These are phyloP conservation scores for Chrysogorgia sp. DNA, from an alignment of 92 coral and sea anemone genomes.

Conservation along the genomic window DNA sequence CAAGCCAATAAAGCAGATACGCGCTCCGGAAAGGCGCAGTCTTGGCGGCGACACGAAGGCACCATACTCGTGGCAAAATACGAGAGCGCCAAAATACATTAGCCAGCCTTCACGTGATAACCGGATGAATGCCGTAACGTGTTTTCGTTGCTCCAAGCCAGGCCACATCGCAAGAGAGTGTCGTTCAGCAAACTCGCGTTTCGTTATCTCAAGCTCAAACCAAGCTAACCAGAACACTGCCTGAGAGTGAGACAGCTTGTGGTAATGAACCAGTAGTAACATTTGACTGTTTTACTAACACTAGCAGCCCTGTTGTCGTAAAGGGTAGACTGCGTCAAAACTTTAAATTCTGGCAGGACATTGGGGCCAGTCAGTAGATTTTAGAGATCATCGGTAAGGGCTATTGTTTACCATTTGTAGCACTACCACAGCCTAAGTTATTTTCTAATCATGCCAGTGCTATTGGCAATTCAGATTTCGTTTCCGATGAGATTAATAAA, in stretches of 20 bases:
- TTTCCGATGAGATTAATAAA: constrained; percentile 46
- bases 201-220: constrained; percentile 6
- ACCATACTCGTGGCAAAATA: too few relatives aligned
- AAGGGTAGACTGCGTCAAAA: constrained; percentile 50
- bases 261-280: constrained; percentile 29
- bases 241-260: not conserved
- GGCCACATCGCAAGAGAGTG: too few relatives aligned
- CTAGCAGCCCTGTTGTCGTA: constrained; percentile 41
- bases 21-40: too few relatives aligned
- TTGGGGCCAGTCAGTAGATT: constrained; percentile 57
- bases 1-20: too few relatives aligned
- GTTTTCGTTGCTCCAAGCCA: too few relatives aligned
- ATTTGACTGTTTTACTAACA: constrained; percentile 3
- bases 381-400: constrained; percentile 45
- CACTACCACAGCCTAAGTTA: constrained; percentile 25
- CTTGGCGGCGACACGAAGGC: too few relatives aligned
- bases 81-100: too few relatives aligned
- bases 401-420: constrained; percentile 58
- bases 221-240: constrained; percentile 13
- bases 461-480: constrained; percentile 44
- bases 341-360: constrained; percentile 49
- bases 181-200: constrained; percentile 53
- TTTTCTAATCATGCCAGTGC: constrained; percentile 51
- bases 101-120: too few relatives aligned
- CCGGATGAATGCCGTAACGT: too few relatives aligned